phyloP scores from a whole-genome alignment of 2,113 vertebrate species.

The Chrysochloris asiatica region DNA sequence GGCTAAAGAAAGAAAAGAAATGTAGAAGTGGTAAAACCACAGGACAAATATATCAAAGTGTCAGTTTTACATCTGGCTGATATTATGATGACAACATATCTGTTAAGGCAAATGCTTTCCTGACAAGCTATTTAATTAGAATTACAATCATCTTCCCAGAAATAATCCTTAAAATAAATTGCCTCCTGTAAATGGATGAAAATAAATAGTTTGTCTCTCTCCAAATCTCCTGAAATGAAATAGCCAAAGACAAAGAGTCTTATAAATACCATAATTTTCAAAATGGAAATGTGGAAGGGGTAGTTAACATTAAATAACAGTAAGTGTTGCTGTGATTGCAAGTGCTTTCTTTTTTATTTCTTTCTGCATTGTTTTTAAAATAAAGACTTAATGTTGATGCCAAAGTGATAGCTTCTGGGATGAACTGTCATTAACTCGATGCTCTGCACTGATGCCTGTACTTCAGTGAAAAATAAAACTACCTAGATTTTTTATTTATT shows the following conservation, averaged over 20 bases:
- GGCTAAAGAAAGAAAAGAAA: not conserved
- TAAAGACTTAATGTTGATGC: not conserved
- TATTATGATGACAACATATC: constrained; percentile 24
- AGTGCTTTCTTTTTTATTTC: not conserved
- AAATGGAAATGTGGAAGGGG: not conserved
- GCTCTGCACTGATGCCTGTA: not conserved
- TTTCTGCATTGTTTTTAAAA: not conserved
- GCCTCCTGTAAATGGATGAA: constrained; percentile 68
- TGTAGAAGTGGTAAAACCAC: not conserved
- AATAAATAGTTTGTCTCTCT: constrained; percentile 62
- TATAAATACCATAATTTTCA: constrained; percentile 50
- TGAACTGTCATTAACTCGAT: not conserved
- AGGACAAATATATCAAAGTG: not conserved
- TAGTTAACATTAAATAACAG: not conserved
- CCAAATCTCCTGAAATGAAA: constrained; percentile 55
- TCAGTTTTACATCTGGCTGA: constrained; percentile 51
- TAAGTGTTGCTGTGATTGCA: not conserved
- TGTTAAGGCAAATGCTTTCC: constrained; percentile 60
- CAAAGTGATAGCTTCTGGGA: not conserved
- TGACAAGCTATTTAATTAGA: constrained; percentile 76
- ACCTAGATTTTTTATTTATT: not conserved
- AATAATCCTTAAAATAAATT: constrained; percentile 69
- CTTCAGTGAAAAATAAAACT: not conserved
- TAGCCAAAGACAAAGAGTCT: constrained; percentile 32
- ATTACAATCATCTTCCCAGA: constrained; percentile 71